Percentiles rank a stretch among this genome's conserved stretches.
Evolutionary conservation across 2,797 vertebrate genomes (phyloP).

Genomic region (Peromyscus nudipes): DNA sequence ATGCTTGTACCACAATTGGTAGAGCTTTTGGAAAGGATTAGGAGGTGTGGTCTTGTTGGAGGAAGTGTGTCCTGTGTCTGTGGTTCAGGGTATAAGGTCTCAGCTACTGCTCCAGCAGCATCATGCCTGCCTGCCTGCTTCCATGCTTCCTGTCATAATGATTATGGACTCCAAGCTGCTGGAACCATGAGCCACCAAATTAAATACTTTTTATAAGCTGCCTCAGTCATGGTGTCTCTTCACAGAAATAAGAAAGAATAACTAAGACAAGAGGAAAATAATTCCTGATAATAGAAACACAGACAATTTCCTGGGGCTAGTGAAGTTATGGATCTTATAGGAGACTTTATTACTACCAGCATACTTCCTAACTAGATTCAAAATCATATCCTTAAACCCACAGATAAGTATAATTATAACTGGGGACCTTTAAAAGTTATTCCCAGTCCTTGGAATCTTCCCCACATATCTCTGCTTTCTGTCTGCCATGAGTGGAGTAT

Average conservation of each 20-base stretch:
- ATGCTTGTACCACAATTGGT: background rate
- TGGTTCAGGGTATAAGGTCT: background rate
- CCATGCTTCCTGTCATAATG: background rate
- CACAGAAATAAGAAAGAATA: background rate
- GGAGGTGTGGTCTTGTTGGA: background rate
- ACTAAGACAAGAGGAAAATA: background rate
- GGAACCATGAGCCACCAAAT: background rate
- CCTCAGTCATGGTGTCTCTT: background rate
- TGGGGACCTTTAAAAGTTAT: background rate
- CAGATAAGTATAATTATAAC: background rate
- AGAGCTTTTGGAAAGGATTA: background rate
- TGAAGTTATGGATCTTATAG: background rate
- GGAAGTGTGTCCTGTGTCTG: background rate
- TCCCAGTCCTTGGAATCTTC: background rate
- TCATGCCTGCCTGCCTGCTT: background rate
- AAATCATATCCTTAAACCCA: background rate
- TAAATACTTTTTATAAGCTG: background rate
- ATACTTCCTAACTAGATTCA: background rate
- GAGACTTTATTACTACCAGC: background rate
- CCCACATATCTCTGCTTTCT: background rate
- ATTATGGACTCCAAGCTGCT: background rate
- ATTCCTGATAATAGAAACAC: background rate
- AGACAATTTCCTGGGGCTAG: background rate
- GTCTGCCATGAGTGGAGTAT: background rate
- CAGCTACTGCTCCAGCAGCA: background rate